Percentiles rank a stretch among this genome's conserved stretches.
These are phyloP conservation scores for Urosaurus nigricauda DNA, from an alignment of 2,797 vertebrate genomes.

Conservation along the genomic window DNA sequence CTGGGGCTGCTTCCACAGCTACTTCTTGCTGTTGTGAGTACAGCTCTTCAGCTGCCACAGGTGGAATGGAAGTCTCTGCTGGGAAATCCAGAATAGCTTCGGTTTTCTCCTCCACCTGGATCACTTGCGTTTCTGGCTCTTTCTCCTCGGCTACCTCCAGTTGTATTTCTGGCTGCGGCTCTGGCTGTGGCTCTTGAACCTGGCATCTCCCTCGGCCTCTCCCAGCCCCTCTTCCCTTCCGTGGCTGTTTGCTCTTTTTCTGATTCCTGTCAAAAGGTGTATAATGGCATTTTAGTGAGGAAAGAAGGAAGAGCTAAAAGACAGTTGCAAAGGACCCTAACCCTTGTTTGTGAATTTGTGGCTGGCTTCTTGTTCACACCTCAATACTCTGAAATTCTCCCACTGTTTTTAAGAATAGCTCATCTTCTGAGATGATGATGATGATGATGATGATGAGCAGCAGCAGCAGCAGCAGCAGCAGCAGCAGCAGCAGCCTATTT, in stretches of 20 bases:
- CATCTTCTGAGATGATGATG: neutral
- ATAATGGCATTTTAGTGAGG: conserved; percentile 47
- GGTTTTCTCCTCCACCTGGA: neutral
- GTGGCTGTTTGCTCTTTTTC: conserved; percentile 76
- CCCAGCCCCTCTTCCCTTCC: conserved; percentile 66
- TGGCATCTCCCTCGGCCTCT: conserved; percentile 71
- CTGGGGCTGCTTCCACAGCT: conserved; percentile 60
- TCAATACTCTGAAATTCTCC: neutral
- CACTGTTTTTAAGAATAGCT: neutral
- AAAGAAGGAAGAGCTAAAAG: neutral
- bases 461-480: no score
- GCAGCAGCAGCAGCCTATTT: no score
- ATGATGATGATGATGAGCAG: no score
- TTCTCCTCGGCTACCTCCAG: conserved; percentile 22
- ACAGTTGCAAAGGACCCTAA: neutral
- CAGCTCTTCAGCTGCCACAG: conserved; percentile 34
- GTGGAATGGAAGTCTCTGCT: neutral
- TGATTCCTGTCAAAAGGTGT: conserved; percentile 76
- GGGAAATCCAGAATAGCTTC: neutral
- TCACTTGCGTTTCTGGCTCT: neutral
- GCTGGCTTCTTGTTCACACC: neutral
- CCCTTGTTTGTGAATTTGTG: neutral
- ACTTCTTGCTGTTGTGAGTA: conserved; percentile 24
- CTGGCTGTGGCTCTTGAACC: conserved; percentile 51
- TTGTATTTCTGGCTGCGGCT: conserved; percentile 47